Percentiles rank a stretch among this genome's conserved stretches.
Evolutionary conservation across 2,113 vertebrate species (phyloP).

Genomic region (Odobenus rosmarus): DNA sequence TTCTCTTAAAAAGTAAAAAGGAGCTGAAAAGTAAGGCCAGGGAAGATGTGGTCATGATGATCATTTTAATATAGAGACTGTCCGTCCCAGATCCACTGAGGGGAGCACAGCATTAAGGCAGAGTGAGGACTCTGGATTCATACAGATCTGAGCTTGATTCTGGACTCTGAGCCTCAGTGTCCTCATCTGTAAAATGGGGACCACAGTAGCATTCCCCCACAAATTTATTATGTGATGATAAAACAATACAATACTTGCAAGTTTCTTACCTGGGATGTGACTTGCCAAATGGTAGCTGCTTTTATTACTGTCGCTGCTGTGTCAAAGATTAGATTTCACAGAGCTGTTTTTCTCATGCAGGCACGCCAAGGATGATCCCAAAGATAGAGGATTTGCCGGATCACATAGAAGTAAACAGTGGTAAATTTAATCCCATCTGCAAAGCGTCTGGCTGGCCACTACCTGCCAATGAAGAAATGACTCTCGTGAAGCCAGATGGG

Average conservation of each 20-base stretch:
- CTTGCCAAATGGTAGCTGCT: background rate
- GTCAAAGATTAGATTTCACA: constrained; percentile 6
- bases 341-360: constrained; percentile 68
- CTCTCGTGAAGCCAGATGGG: constrained; percentile 89
- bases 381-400: constrained; percentile 85
- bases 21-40: background rate
- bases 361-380: constrained; percentile 84
- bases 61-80: background rate
- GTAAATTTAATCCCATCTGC: constrained; percentile 86
- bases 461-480: constrained; percentile 89
- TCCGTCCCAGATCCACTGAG: background rate
- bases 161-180: background rate
- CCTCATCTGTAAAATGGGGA: background rate
- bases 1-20: background rate
- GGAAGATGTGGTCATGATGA: background rate
- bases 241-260: background rate
- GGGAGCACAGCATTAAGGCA: background rate
- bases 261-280: background rate
- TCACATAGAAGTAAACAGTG: constrained; percentile 89
- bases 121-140: background rate
- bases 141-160: background rate
- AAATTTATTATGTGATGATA: background rate
- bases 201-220: background rate
- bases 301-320: background rate
- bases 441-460: constrained; percentile 88